Conservation (phyloP, 2,797 vertebrate species). For the Acanthurus tractus region DNA sequence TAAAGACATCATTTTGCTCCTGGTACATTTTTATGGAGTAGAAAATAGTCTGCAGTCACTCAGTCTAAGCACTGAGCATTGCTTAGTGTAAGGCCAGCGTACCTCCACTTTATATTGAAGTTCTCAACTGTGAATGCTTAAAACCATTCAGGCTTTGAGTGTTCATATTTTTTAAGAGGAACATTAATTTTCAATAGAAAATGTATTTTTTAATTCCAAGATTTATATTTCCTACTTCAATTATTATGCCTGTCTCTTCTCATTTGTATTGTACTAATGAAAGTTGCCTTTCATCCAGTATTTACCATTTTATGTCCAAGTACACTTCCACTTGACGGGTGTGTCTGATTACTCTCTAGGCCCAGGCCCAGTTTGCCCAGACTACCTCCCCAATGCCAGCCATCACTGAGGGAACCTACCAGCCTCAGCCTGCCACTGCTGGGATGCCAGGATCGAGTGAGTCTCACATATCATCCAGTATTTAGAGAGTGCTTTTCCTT, state of each 20-base stretch:
- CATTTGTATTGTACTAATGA: background rate
- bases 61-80: background rate
- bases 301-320: background rate
- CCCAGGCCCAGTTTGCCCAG: conserved; percentile 84
- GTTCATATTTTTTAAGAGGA: background rate
- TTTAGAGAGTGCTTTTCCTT: background rate
- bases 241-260: background rate
- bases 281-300: background rate
- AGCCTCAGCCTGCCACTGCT: conserved; percentile 61
- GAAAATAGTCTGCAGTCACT: background rate
- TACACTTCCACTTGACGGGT: conserved; percentile 14
- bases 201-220: background rate
- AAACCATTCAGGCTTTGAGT: background rate
- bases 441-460: conserved; percentile 80
- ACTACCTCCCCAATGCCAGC: conserved; percentile 79
- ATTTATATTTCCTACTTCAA: background rate
- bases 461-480: conserved; percentile 32
- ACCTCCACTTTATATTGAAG: background rate
- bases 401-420: conserved; percentile 81
- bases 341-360: conserved; percentile 68
- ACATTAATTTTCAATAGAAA: background rate
- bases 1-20: background rate
- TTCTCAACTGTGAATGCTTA: background rate
- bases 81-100: background rate
- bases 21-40: background rate